phyloP scores from a whole-genome alignment of 2,888 invertebrate species.

The Punctoribates punctum region DNA sequence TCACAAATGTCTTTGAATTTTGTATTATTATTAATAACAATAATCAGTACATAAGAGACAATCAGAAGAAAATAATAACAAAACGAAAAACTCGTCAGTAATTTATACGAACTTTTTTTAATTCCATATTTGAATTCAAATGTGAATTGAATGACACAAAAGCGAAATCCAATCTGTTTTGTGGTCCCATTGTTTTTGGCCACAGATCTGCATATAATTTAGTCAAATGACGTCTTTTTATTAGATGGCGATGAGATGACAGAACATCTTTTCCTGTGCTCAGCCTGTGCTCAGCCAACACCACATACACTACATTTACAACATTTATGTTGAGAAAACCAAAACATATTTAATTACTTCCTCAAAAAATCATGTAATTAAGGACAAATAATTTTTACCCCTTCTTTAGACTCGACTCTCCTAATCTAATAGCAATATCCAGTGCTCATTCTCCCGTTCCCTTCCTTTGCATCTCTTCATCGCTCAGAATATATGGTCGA shows the following conservation, averaged over 20 bases:
- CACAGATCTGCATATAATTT: conserved; percentile 27
- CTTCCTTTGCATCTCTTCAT: not conserved
- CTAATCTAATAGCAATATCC: not conserved
- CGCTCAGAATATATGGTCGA: not conserved
- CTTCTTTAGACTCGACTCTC: not conserved
- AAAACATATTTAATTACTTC: conserved; percentile 45
- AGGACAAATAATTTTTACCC: conserved; percentile 32
- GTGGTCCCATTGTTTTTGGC: conserved; percentile 21
- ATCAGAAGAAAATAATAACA: not conserved
- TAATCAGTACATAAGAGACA: no score
- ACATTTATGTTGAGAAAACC: not conserved
- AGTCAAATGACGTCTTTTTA: conserved; percentile 35
- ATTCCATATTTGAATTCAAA: not conserved
- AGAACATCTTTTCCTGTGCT: conserved; percentile 23
- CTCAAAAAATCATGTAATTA: conserved; percentile 42
- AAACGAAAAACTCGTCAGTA: conserved; percentile 16
- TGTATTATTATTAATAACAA: no score
- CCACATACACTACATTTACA: not conserved
- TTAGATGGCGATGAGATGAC: conserved; percentile 15
- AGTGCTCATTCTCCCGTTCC: not conserved
- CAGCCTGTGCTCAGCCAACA: not conserved
- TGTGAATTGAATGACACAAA: conserved; percentile 27
- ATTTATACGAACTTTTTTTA: conserved; percentile 24
- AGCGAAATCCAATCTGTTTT: conserved; percentile 20
- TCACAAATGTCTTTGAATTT: not conserved